phyloP scores from a whole-genome alignment of 1,140 invertebrate genomes.

The Bombus fervidus region DNA sequence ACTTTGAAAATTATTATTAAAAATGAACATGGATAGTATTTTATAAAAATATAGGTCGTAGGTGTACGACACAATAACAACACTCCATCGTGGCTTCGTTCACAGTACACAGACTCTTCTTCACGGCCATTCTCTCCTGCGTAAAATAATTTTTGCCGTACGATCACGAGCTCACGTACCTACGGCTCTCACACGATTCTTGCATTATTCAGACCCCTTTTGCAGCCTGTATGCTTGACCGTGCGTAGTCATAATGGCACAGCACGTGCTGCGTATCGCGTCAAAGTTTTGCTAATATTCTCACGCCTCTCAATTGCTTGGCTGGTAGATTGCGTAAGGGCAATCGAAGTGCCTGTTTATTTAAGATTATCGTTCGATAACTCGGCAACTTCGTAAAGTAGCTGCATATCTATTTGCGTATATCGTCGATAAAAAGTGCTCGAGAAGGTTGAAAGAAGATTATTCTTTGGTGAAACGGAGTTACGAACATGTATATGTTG shows the following conservation, averaged over 20 bases:
- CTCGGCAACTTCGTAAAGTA: background rate
- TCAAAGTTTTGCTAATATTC: background rate
- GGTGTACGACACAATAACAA: too few relatives aligned
- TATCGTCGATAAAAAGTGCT: too few relatives aligned
- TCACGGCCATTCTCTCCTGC: too few relatives aligned
- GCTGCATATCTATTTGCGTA: too few relatives aligned
- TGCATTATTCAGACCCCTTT: background rate
- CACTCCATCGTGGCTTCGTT: too few relatives aligned
- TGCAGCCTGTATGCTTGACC: background rate
- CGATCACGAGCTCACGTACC: background rate
- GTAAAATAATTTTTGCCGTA: background rate
- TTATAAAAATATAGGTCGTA: fast-evolving
- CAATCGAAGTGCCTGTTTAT: background rate
- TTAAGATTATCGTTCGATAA: background rate
- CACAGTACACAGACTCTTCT: too few relatives aligned
- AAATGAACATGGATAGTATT: too few relatives aligned
- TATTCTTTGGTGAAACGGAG: too few relatives aligned
- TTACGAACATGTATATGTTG: too few relatives aligned
- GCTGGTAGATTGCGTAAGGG: background rate
- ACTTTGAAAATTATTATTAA: too few relatives aligned
- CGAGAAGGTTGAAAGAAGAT: too few relatives aligned
- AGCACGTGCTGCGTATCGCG: background rate
- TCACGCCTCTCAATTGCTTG: background rate
- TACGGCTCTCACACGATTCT: background rate
- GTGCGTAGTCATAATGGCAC: background rate